Base-by-base conservation (phyloP, 1,140 invertebrate species). In the Mamestra configurata region DNA sequence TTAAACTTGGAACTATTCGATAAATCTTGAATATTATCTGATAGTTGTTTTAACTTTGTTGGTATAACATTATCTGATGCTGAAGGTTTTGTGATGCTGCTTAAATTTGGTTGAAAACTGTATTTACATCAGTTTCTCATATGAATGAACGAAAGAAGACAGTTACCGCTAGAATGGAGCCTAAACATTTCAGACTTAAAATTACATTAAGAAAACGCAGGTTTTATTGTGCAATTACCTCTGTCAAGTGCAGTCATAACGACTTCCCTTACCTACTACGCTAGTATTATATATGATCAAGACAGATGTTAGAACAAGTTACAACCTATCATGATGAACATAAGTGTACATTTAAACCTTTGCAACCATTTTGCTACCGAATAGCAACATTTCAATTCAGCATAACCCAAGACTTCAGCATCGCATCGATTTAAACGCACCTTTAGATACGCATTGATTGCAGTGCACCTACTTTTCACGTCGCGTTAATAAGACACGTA, bases 1-100 rank as follows among this genome's bases (percentile, higher is more conserved):
- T 76, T 61, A 64, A 64, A 76, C 73, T 64, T 61, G 73, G 22
- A 64, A 64, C 22, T 76, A 64, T 76, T 61, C 57, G 43, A 76
- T 76, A 76, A 49, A 51, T 76, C 57, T 75, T 75, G 31, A 59
- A 75, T 43, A 75, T 75, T 75, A 75, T 75, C 71, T 75, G 51
- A 43, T 57, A 75, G 18, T 24, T 20, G 18, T 40, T 20, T 10
- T 15, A 43, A 31, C 18, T 18, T 55, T 57, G 71, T 70, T 70
- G 40, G 18, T 72, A 27, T 55, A 18, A 35, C 20, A 53, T 53
- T 72, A 18, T 55, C 53, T 24, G 37, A 43, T 24, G 7, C 40
- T 40, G 53, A 73, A 73, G 71, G 71, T 59, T 75, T 59, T 22
- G 13, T 24, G 1, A 46, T 37, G 22, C 6, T 61, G 13, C 31